Evolutionary conservation across 2,113 vertebrate genomes (phyloP).

Genomic region (Dascyllus trimaculatus): DNA sequence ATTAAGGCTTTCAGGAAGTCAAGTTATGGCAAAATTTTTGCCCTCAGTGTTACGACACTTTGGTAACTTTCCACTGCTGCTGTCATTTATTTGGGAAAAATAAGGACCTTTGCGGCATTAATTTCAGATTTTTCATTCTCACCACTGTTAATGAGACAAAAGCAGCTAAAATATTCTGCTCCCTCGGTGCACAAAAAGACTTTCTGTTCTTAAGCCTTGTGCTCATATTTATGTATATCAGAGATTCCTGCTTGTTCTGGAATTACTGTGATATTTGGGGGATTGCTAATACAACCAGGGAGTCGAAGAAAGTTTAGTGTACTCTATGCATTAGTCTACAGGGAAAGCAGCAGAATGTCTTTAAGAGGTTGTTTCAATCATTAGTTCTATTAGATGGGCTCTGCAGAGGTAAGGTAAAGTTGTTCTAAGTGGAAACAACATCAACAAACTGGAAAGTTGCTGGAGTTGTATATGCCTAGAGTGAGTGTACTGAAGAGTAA

Average conservation of each 20-base stretch:
- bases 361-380: no score
- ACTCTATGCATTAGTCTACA: no score
- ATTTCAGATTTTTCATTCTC: conserved; percentile 9
- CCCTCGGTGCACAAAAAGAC: background rate
- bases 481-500: no score
- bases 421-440: no score
- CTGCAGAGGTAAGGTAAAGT: no score
- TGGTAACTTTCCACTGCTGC: background rate
- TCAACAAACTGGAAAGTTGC: no score
- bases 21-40: background rate
- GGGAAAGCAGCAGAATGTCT: no score
- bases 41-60: background rate
- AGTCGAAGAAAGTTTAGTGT: background rate
- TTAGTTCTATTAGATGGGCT: no score
- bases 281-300: background rate
- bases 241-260: background rate
- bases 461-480: no score
- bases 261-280: background rate
- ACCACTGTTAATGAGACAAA: conserved; percentile 19
- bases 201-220: conserved; percentile 8
- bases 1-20: conserved; percentile 37
- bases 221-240: background rate
- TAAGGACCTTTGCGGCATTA: background rate
- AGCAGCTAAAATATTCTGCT: conserved; percentile 8
- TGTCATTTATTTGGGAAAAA: conserved; percentile 1